Base-by-base conservation (phyloP, 2,113 vertebrate genomes). In the Zapus hudsonius region DNA sequence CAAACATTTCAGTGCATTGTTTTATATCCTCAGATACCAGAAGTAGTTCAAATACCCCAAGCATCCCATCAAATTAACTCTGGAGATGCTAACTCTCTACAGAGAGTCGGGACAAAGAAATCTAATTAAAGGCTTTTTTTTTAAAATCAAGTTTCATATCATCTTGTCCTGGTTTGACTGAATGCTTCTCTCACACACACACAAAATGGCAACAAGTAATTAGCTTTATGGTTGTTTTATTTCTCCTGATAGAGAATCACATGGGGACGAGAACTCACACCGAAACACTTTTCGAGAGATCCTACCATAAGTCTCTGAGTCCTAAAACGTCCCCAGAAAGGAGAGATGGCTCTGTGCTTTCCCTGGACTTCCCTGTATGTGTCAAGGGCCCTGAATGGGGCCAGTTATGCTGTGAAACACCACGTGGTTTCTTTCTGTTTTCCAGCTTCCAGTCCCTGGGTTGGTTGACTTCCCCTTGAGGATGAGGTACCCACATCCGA, bases 381-480 rank as follows among this genome's bases (percentile, higher is more conserved):
- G 20, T 70, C 86, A 74, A 92, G 85, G 91, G 66, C 66, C n/a
- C 47, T 75, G 89, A 94, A 91, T 74, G 95, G 40, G 69, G 90
- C 96, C 61, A 91, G 88, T 91, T 92, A 84, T 74, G 72, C 79
- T 83, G 73, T 57, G 38, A 96, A 94, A 89, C 25, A 57, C 67
- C 31, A 90, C 20, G 10, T 90, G 96, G 97, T 90, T 93, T 94
- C 91, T 22, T 80, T 22, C 84, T 5, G 95, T 95, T 96, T 33
- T 52, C 95, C 93, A 97, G 92, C 91, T 95, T 91, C 92, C 85
- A 95, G 90, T 78, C 93, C 90, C 10, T 93, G 95, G 95, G 17
- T 96, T 97, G 97, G 93, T 97, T 97, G 97, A 96, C 87, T 0
- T 84, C 70, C 82, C 94, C 47, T 27, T 90, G 89, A 92, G 69